Conservation (phyloP, 1,140 invertebrate genomes). For the Caenorhabditis remanei region DNA sequence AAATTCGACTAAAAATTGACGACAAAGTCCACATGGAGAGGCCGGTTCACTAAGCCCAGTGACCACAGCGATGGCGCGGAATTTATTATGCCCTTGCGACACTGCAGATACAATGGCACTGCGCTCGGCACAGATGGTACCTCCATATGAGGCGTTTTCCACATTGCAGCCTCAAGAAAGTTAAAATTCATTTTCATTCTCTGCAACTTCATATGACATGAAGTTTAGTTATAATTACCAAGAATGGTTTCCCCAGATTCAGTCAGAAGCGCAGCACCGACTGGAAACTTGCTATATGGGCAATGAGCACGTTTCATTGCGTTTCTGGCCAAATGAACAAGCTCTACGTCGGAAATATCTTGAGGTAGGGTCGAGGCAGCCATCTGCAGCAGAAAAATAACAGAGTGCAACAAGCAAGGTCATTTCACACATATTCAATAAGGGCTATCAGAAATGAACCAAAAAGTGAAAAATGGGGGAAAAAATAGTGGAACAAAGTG, state of each 20-base stretch:
- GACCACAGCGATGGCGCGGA: constrained; percentile 82
- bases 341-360: constrained; percentile 31
- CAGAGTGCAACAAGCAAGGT: not conserved
- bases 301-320: constrained; percentile 44
- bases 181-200: not conserved
- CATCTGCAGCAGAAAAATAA: constrained; percentile 10
- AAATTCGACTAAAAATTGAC: constrained; percentile 82
- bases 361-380: not conserved
- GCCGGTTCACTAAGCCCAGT: constrained; percentile 81
- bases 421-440: too few species aligned
- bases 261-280: constrained; percentile 87
- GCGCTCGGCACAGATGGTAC: constrained; percentile 90
- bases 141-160: constrained; percentile 88
- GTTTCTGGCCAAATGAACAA: constrained; percentile 1
- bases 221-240: constrained; percentile 69
- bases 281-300: constrained; percentile 93
- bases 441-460: too few species aligned
- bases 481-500: too few species aligned
- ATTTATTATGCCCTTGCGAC: constrained; percentile 86
- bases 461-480: too few species aligned
- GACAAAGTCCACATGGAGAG: constrained; percentile 90
- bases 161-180: constrained; percentile 30
- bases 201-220: too few species aligned
- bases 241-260: constrained; percentile 81
- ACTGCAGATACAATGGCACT: constrained; percentile 89